Evolutionary conservation across 2,113 vertebrate species (phyloP), one percentile per base, ranked within the genome.

Genomic region (Grantiella picta): DNA sequence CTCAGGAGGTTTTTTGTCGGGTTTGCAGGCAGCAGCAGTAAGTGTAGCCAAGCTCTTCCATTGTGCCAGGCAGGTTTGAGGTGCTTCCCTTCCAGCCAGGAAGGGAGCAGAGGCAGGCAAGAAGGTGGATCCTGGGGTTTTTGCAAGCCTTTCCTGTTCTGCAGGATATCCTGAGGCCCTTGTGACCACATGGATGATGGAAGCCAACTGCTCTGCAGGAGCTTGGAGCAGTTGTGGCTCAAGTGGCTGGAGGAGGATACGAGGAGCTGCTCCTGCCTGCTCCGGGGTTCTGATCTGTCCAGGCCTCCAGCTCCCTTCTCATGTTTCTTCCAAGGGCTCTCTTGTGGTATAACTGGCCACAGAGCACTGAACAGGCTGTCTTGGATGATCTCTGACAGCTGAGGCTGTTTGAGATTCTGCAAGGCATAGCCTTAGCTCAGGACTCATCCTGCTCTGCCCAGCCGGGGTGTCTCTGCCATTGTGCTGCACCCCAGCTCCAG

Each of bases 151-250:
- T 95, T 96, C 94, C 95, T 96, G 92, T 92, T 85, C 81, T 72
- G 82, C 95, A 92, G 94, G 95, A 95, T 97, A 94, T 96, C 94
- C 95, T 96, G 96, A 91, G 87, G 89, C 89, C 75, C 18, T 50
- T 87, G 75, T 81, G 45, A 81, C 35, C 79, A 73, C 42, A 73
- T 57, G 75, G 79, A 16, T 90, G 75, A 66, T 57, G 42, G 1
- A 63, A 97, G 71, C 92, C 90, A 91, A 70, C 15, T 80, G 75
- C 79, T 95, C 68, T 70, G 47, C 85, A 28, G 91, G 78, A 85
- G 63, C 42, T 42, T n/a, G 69, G 47, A 86, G 73, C 44, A 42
- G 31, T 60, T 88, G n/a, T 21, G 53, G 89, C 65, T 64, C 44
- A 23, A 50, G 59, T 38, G 49, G 49, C 49, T 61, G 56, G 54